These are phyloP conservation scores for Rhabdornis inornatus DNA, from an alignment of 2,113 vertebrate species.

Conservation along the genomic window DNA sequence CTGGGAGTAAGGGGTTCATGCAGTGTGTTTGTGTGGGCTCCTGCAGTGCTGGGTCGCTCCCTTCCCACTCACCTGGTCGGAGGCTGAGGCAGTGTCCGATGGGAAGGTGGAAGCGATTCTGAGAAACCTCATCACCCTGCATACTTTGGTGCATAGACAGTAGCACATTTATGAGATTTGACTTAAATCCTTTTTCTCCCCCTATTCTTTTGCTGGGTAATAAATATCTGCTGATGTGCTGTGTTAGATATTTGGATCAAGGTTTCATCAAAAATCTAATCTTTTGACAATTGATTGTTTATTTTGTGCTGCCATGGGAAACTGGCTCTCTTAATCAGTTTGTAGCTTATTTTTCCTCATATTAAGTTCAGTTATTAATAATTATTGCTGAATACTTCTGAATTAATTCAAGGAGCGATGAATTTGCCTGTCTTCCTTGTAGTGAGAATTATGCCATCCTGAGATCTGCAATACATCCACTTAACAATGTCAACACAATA, in stretches of 20 bases:
- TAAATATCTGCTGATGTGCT: background rate
- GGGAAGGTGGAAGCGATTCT: background rate
- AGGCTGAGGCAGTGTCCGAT: background rate
- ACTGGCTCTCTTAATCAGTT: background rate
- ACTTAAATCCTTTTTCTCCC: background rate
- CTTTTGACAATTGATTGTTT: background rate
- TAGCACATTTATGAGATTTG: background rate
- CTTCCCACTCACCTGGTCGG: background rate
- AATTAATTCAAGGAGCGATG: background rate
- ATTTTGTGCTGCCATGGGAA: background rate
- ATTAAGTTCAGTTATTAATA: background rate
- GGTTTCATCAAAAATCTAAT: background rate
- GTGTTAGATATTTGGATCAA: background rate
- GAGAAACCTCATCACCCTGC: background rate
- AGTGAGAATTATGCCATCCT: background rate
- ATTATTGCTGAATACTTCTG: background rate
- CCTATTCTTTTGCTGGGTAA: background rate
- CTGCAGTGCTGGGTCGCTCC: background rate
- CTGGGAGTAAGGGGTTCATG: background rate
- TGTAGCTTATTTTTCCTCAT: background rate
- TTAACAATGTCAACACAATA: constrained; percentile 18
- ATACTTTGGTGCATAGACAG: background rate
- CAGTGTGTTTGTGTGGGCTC: fast-evolving
- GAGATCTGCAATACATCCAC: background rate
- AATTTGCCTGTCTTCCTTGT: background rate